These are phyloP conservation scores for Synanthedon myopaeformis DNA, from an alignment of 2,888 invertebrate species.

Conservation along the genomic window DNA sequence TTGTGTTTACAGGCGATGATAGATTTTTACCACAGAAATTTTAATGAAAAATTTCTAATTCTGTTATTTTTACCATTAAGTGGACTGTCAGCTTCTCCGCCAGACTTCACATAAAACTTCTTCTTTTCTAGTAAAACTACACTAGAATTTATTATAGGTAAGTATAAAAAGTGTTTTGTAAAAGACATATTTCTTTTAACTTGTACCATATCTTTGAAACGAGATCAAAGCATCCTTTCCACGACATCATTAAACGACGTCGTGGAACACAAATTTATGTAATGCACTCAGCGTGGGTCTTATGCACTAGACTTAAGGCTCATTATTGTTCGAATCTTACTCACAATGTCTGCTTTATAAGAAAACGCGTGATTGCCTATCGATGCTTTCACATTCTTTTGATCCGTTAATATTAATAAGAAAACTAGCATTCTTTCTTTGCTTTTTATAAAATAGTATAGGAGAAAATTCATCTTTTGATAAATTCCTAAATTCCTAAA, in stretches of 20 bases:
- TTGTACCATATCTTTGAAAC: conserved; percentile 26
- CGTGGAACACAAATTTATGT: conserved; percentile 23
- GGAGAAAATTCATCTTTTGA: too few species aligned
- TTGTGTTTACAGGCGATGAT: too few species aligned
- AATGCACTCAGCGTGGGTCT: conserved; percentile 8
- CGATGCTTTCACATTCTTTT: conserved; percentile 11
- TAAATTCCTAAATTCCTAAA: too few species aligned
- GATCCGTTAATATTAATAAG: conserved; percentile 15
- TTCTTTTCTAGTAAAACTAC: too few species aligned
- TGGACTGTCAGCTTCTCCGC: too few species aligned
- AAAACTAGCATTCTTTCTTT: not conserved
- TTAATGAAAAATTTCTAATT: too few species aligned
- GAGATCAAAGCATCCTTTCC: conserved; percentile 49
- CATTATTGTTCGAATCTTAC: conserved; percentile 10
- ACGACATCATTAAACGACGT: conserved; percentile 55
- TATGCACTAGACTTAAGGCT: conserved; percentile 2
- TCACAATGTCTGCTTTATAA: conserved; percentile 10
- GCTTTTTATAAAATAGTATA: too few species aligned
- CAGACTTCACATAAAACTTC: too few species aligned
- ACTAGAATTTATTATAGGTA: too few species aligned
- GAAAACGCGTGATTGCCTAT: conserved; percentile 32
- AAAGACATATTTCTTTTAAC: conserved; percentile 1
- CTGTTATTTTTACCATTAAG: too few species aligned
- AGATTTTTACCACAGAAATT: too few species aligned
- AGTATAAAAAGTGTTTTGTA: not conserved